Percentiles rank a stretch among this genome's conserved stretches.
Evolutionary conservation across 2,888 invertebrate genomes (phyloP).

Genomic region (Hymenopus coronatus): DNA sequence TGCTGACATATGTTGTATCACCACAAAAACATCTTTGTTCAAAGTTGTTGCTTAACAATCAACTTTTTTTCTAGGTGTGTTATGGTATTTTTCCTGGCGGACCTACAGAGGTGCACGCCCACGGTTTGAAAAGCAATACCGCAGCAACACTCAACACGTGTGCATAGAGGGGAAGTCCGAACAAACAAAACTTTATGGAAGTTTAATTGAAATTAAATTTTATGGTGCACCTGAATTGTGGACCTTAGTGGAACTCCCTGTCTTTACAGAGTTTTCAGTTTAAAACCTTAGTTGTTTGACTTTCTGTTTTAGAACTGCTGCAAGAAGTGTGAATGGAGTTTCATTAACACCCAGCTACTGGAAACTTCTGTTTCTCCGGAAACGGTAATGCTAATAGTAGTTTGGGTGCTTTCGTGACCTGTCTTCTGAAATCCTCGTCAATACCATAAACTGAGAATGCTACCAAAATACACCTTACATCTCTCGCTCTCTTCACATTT

Average conservation of each 20-base stretch:
- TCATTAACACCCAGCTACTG: slow-evolving; percentile 1
- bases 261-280: neutral
- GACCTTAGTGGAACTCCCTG: neutral
- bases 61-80: too few relatives aligned
- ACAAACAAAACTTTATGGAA: neutral
- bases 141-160: neutral
- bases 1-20: too few relatives aligned
- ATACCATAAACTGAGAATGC: too few relatives aligned
- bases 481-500: too few relatives aligned
- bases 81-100: too few relatives aligned
- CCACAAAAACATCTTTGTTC: too few relatives aligned
- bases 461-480: too few relatives aligned
- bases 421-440: too few relatives aligned
- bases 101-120: neutral
- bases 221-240: neutral
- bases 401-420: neutral
- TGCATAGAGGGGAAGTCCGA: neutral
- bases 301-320: neutral
- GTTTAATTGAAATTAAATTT: neutral
- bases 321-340: slow-evolving; percentile 12
- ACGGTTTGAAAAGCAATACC: neutral
- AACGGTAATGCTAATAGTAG: neutral
- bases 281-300: neutral
- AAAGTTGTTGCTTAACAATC: too few relatives aligned
- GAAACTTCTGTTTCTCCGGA: neutral